These are phyloP conservation scores for Riparia riparia DNA, from an alignment of 2,113 vertebrate species.

Conservation along the genomic window DNA sequence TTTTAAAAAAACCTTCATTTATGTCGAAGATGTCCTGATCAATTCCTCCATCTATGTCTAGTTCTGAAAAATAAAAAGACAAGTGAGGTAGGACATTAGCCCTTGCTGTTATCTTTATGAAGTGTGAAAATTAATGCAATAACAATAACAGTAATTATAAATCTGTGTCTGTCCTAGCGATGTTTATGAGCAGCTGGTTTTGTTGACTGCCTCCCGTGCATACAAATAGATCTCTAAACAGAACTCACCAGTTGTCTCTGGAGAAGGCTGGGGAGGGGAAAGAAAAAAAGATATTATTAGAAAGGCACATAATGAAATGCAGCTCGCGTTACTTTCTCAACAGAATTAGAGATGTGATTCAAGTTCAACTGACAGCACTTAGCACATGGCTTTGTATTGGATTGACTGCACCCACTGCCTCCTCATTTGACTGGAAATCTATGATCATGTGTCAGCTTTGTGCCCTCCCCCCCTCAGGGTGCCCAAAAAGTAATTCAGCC, in stretches of 20 bases:
- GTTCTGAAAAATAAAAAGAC: constrained; percentile 74
- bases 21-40: constrained; percentile 91
- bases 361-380: constrained; percentile 9
- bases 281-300: constrained; percentile 66
- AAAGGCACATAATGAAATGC: constrained; percentile 18
- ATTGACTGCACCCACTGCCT: not conserved
- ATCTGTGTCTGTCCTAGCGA: constrained; percentile 28
- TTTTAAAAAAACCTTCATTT: constrained; percentile 85
- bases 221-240: constrained; percentile 56
- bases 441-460: not conserved
- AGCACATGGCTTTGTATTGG: not conserved
- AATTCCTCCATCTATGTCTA: constrained; percentile 84
- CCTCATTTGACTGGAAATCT: not conserved
- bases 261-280: constrained; percentile 68
- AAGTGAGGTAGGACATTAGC: constrained; percentile 39
- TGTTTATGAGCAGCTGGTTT: constrained; percentile 52
- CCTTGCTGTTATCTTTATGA: constrained; percentile 58
- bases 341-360: not conserved
- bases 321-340: not conserved
- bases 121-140: constrained; percentile 63
- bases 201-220: constrained; percentile 27
- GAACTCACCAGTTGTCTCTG: constrained; percentile 77
- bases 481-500: not conserved
- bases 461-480: not conserved
- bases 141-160: constrained; percentile 65